Base-by-base conservation (phyloP, 2,113 vertebrate species). In the Alectura lathami region DNA sequence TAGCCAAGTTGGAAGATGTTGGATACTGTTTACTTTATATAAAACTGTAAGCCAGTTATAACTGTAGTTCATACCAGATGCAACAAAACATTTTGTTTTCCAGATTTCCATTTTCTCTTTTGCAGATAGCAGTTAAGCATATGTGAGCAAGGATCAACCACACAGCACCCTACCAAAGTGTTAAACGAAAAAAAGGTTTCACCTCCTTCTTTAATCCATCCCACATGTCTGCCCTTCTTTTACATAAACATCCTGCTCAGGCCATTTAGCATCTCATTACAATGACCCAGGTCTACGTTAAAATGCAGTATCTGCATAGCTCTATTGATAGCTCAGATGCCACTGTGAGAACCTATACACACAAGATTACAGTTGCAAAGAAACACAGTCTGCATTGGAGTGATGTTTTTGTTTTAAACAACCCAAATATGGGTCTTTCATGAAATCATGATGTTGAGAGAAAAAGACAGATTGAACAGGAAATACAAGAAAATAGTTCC, bases 401-500 rank as follows among this genome's bases (percentile, higher is more conserved):
- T 0, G 0, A 74, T 9, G 10, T n/a, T 42, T 69, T 59, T 26
- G 26, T 34, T 60, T 74, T 36, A 54, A 78, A 66, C 23, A 50
- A 75, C 30, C 50, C 45, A 23, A 60, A 66, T 10, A 11, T 11
- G 48, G 57, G 18, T 88, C 78, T 64, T 83, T 59, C 42, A 64
- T 32, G n/a, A 86, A 83, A 74, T 20, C 0, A 0, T 18, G 29
- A 56, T 6, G 26, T 27, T 26, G 12, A 83, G 40, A 79, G 56
- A 43, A 74, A 86, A 87, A 64, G 6, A 68, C 26, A 69, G 38
- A 48, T 2, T n/a, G 14, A 86, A 38, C 8, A 69, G 34, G 53
- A 89, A 73, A 64, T 17, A 38, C 0, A 43, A 78, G 50, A 72
- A 62, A 4, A 0, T 0, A 66, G 6, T 48, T 66, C 23, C 36